Conservation (phyloP, 2,888 invertebrate species). For the Seira ritae region DNA sequence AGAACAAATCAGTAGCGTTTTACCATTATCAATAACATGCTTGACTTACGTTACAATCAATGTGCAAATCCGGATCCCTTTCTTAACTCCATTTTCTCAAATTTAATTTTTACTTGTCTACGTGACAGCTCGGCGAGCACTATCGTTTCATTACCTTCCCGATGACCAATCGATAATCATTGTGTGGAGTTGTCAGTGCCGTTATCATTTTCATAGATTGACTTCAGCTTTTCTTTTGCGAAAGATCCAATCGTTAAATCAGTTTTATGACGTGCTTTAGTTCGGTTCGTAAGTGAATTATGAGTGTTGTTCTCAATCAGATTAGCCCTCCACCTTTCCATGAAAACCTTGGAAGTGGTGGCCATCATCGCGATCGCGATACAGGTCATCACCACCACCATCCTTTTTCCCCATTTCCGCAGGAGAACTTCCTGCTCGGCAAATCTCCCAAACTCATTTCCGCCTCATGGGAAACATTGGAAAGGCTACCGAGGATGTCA, state of each 20-base stretch:
- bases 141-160: constrained; percentile 31
- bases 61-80: background rate
- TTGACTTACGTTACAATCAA: constrained; percentile 25
- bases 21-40: constrained; percentile 16
- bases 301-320: constrained; percentile 42
- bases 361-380: background rate
- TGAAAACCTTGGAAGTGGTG: constrained; percentile 30
- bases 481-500: constrained; percentile 59
- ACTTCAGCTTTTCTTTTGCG: no score
- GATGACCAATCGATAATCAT: constrained; percentile 42
- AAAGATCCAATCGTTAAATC: no score
- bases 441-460: constrained; percentile 51
- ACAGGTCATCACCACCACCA: background rate
- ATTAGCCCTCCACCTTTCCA: constrained; percentile 33
- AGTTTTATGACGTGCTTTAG: no score
- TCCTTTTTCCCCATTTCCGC: constrained; percentile 47
- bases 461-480: constrained; percentile 52
- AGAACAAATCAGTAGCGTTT: background rate
- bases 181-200: constrained; percentile 5
- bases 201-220: background rate
- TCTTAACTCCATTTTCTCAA: background rate
- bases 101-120: constrained; percentile 26
- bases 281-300: background rate
- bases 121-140: constrained; percentile 39
- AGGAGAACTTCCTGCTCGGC: constrained; percentile 31